Evolutionary conservation across 2,888 invertebrate genomes (phyloP).

Genomic region (Celastrina argiolus): DNA sequence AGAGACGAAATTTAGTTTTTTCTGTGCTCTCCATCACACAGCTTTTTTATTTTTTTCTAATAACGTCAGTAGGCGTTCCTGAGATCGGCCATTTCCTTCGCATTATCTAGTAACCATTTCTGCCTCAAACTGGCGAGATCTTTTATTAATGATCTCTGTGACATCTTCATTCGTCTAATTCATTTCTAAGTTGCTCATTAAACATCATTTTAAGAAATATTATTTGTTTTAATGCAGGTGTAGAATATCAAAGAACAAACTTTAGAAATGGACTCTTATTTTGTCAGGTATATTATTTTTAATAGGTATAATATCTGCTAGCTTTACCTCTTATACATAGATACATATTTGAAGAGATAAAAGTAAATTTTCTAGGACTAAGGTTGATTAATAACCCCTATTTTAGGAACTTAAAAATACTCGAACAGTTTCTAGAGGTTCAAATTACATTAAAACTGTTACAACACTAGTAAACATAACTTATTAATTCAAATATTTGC

Average conservation of each 20-base stretch:
- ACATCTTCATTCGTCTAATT: constrained; percentile 26
- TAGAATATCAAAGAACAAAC: neutral
- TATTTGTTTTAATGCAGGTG: neutral
- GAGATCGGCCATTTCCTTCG: constrained; percentile 69
- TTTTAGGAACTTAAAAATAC: no score
- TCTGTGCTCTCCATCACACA: constrained; percentile 70
- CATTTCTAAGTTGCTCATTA: neutral
- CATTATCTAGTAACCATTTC: constrained; percentile 74
- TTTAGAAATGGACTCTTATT: neutral
- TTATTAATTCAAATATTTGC: no score
- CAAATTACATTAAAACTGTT: no score
- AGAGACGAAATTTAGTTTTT: constrained; percentile 74
- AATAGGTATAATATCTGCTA: no score
- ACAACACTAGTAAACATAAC: no score
- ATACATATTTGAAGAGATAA: no score
- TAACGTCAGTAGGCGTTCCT: constrained; percentile 65
- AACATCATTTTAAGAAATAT: neutral
- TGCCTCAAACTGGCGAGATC: constrained; percentile 38
- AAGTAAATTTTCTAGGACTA: no score
- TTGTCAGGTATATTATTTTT: neutral
- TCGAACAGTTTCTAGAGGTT: no score
- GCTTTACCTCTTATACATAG: no score
- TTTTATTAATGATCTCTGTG: constrained; percentile 25
- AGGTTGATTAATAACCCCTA: no score
- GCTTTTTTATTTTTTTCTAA: constrained; percentile 72